Evolutionary conservation across 2,888 invertebrate genomes (phyloP).

Genomic region (Rhingia campestris): DNA sequence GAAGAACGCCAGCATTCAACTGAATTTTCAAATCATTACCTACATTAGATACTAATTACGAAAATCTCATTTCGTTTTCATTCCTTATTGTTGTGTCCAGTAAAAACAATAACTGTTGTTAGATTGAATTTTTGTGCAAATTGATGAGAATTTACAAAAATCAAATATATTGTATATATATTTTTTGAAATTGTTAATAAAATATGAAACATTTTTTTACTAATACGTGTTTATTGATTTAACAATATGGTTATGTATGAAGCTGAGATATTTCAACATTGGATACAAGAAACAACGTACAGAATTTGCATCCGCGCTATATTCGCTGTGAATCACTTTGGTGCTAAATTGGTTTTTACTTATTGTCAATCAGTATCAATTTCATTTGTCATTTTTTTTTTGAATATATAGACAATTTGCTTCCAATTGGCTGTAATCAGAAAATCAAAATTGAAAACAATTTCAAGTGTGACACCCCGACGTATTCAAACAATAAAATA

Average conservation of each 20-base stretch:
- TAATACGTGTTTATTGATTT: conserved; percentile 34
- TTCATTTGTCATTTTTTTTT: conserved; percentile 52
- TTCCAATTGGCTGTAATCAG: conserved; percentile 57
- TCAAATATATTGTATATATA: conserved; percentile 29
- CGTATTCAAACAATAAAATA: conserved; percentile 40
- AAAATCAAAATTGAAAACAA: conserved; percentile 37
- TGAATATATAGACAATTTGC: conserved; percentile 57
- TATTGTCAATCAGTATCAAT: conserved; percentile 34
- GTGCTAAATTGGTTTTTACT: not conserved
- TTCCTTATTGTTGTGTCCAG: conserved; percentile 41
- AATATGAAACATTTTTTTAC: conserved; percentile 35
- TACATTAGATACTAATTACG: conserved; percentile 1
- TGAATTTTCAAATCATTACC: conserved; percentile 29
- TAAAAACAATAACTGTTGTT: not conserved
- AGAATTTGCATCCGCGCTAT: not conserved
- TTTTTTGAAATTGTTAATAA: conserved; percentile 61
- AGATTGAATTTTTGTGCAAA: conserved; percentile 24
- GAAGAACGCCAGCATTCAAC: conserved; percentile 44
- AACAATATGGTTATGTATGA: not conserved
- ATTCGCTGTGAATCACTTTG: conserved; percentile 1
- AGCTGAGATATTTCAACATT: conserved; percentile 5
- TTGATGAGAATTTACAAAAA: not conserved
- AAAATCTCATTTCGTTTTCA: conserved; percentile 45
- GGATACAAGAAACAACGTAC: conserved; percentile 16
- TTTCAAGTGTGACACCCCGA: conserved; percentile 30